Conservation (phyloP, 2,888 invertebrate genomes). For the Noctua janthina region DNA sequence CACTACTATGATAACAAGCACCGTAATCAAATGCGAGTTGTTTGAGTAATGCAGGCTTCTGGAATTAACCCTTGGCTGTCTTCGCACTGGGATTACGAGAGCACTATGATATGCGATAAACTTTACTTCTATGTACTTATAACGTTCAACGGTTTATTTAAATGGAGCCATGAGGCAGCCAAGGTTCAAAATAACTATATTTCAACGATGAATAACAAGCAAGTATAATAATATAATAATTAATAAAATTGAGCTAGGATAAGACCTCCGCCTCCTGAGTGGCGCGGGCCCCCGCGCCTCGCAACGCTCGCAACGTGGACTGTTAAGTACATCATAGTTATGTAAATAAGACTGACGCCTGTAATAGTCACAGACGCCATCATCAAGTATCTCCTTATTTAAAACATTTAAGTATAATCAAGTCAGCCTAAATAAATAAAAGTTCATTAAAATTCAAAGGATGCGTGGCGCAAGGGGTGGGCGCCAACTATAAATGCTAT, state of each 20-base stretch:
- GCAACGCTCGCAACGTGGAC: background rate
- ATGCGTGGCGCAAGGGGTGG: constrained; percentile 41
- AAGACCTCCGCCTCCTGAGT: constrained; percentile 76
- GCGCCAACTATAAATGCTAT: constrained; percentile 56
- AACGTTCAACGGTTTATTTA: constrained; percentile 62
- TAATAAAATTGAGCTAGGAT: constrained; percentile 88
- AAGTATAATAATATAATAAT: constrained; percentile 82
- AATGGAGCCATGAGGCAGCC: constrained; percentile 63
- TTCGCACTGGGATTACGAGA: constrained; percentile 58
- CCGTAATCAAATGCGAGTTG: constrained; percentile 84
- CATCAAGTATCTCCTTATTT: constrained; percentile 16
- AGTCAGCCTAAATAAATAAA: constrained; percentile 50
- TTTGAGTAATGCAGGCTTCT: constrained; percentile 75
- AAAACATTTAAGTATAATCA: constrained; percentile 45
- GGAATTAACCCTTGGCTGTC: constrained; percentile 65
- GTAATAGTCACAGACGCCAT: constrained; percentile 52
- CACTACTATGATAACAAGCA: constrained; percentile 75
- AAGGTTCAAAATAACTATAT: constrained; percentile 72
- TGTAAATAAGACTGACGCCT: constrained; percentile 46
- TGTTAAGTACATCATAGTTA: constrained; percentile 51
- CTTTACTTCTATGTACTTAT: constrained; percentile 65
- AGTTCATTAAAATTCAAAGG: constrained; percentile 38
- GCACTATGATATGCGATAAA: constrained; percentile 68
- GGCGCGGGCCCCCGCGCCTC: constrained; percentile 55
- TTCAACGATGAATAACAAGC: constrained; percentile 85